Conservation (phyloP, 1,140 invertebrate genomes). For the Dufourea novaeangliae region DNA sequence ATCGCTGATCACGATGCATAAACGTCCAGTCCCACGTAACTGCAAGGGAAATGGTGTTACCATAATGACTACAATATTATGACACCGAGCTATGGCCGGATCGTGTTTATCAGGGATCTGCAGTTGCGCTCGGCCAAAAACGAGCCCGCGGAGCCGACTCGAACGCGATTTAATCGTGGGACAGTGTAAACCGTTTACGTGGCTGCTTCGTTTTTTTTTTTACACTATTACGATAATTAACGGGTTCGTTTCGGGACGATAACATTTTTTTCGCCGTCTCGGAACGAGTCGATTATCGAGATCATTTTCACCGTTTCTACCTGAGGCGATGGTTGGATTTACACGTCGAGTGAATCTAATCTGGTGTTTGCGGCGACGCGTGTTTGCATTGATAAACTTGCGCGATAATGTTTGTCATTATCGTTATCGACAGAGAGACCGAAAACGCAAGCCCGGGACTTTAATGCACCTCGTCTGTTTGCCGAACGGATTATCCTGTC, state of each 20-base stretch:
- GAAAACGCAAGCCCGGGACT: slow-evolving; percentile 19
- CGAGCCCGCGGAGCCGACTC: slow-evolving; percentile 37
- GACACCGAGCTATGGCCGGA: slow-evolving; percentile 48
- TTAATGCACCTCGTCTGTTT: slow-evolving; percentile 42
- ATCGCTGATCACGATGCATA: slow-evolving; percentile 44
- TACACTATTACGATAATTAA: slow-evolving; percentile 30
- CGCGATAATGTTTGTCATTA: slow-evolving; percentile 43
- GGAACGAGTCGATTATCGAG: slow-evolving; percentile 18
- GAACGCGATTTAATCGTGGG: slow-evolving; percentile 40
- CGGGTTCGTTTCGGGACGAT: slow-evolving; percentile 16
- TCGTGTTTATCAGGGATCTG: slow-evolving; percentile 62
- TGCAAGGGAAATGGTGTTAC: slow-evolving; percentile 44
- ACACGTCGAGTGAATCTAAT: slow-evolving; percentile 31
- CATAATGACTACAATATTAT: slow-evolving; percentile 65
- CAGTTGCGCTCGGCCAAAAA: slow-evolving; percentile 54
- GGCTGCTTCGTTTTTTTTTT: not conserved
- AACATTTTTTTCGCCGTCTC: not conserved
- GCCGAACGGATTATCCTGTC: slow-evolving; percentile 32
- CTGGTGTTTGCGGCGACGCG: slow-evolving; percentile 32
- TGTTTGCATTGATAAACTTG: slow-evolving; percentile 51
- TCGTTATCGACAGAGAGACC: slow-evolving; percentile 31
- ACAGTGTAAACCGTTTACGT: slow-evolving; percentile 26
- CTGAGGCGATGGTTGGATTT: slow-evolving; percentile 13
- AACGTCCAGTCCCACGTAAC: slow-evolving; percentile 21
- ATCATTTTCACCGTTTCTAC: slow-evolving; percentile 22